phyloP scores from a whole-genome alignment of 2,113 vertebrate species.

The Ellobius talpinus region DNA sequence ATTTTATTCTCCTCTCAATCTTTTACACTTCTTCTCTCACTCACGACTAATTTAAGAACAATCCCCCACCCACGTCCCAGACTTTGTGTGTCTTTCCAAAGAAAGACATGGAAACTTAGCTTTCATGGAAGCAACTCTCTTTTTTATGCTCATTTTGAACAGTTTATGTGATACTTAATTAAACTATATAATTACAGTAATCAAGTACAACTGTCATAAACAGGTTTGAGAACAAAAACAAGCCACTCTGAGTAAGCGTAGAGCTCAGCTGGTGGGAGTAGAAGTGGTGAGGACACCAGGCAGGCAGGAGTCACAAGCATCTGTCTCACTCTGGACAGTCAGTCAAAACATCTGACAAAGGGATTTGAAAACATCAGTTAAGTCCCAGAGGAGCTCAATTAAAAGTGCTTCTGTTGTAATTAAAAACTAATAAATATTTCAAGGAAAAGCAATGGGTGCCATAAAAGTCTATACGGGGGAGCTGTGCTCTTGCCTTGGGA shows the following conservation, averaged over 20 bases:
- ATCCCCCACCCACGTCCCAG: background rate
- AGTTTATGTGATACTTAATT: slow-evolving; percentile 75
- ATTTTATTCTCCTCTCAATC: slow-evolving; percentile 40
- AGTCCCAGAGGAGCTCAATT: slow-evolving; percentile 61
- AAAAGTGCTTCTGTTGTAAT: slow-evolving; percentile 64
- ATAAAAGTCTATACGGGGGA: slow-evolving; percentile 11
- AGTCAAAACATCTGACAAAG: slow-evolving; percentile 36
- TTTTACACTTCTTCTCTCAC: slow-evolving; percentile 50
- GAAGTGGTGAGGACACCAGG: background rate
- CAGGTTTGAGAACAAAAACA: slow-evolving; percentile 69
- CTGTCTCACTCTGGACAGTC: slow-evolving; percentile 25
- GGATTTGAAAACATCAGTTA: slow-evolving; percentile 55
- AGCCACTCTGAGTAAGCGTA: background rate
- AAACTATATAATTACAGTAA: slow-evolving; percentile 75
- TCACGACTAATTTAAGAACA: slow-evolving; percentile 49
- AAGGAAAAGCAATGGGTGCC: slow-evolving; percentile 34
- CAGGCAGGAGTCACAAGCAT: background rate
- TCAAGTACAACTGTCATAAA: slow-evolving; percentile 65
- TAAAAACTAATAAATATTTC: slow-evolving; percentile 65
- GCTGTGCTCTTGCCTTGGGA: background rate
- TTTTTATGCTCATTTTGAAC: slow-evolving; percentile 70
- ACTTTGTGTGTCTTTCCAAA: slow-evolving; percentile 52
- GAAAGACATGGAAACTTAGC: no score
- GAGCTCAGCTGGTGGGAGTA: background rate
- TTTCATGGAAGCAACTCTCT: slow-evolving; percentile 70